A percentile compares a stretch with the other conserved stretches of the same genome.
Evolutionary conservation across 2,888 invertebrate genomes (phyloP).

Genomic region (Ganaspis brasiliensis): DNA sequence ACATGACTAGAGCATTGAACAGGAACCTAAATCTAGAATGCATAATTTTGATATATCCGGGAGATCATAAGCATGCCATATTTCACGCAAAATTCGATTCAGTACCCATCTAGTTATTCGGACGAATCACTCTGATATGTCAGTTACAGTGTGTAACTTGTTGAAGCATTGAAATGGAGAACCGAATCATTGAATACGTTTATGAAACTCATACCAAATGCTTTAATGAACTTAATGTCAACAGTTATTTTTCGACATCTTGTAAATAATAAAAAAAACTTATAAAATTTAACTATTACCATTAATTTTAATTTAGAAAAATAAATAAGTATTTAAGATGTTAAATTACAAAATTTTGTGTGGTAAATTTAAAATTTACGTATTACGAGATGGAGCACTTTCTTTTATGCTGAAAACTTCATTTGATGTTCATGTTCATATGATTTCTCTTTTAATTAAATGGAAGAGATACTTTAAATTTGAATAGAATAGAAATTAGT

Average conservation of each 20-base stretch:
- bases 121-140: slow-evolving; percentile 20
- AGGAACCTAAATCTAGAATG: not conserved
- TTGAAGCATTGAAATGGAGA: slow-evolving; percentile 28
- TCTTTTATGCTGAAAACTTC: not conserved
- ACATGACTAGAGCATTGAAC: slow-evolving; percentile 4
- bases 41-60: slow-evolving; percentile 13
- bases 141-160: slow-evolving; percentile 24
- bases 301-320: no score
- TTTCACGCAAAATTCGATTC: slow-evolving; percentile 23
- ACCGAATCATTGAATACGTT: slow-evolving; percentile 15
- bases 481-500: not conserved
- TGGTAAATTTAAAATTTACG: no score
- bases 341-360: no score
- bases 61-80: slow-evolving; percentile 15
- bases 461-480: not conserved
- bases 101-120: slow-evolving; percentile 14
- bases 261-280: not conserved
- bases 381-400: no score
- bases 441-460: not conserved
- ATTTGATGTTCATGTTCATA: not conserved
- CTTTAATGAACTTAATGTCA: slow-evolving; percentile 3
- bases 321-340: no score
- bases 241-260: not conserved
- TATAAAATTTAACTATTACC: no score
- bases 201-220: not conserved